Evolutionary conservation across 1,140 invertebrate genomes (phyloP).

Genomic region (Sitobion miscanthi): DNA sequence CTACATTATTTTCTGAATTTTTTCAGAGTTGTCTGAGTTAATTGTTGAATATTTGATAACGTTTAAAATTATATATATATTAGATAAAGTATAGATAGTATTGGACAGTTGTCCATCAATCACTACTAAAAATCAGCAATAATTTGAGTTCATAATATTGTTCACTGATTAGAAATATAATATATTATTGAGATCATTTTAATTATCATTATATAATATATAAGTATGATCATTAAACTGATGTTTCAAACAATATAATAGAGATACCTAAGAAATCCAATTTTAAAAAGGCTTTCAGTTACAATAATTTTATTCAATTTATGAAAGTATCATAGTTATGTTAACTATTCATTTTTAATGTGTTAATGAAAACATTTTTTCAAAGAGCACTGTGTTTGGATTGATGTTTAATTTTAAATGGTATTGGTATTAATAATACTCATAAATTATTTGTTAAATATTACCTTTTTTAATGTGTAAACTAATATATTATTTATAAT

Average conservation of each 20-base stretch:
- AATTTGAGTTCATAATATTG: constrained; percentile 3
- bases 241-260: not conserved
- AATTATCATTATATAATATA: constrained; percentile 3
- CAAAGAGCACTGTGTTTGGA: not conserved
- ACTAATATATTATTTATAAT: constrained; percentile 23
- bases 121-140: not conserved
- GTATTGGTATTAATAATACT: constrained; percentile 20
- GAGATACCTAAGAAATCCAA: not conserved
- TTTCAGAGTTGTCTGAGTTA: not conserved
- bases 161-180: not conserved
- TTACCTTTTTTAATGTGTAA: not conserved
- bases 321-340: not conserved
- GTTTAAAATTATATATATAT: not conserved
- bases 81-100: not conserved
- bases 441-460: not conserved
- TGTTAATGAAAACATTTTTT: constrained; percentile 8
- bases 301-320: not conserved
- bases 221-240: not conserved
- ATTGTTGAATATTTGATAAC: not conserved
- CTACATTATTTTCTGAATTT: not conserved
- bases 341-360: not conserved
- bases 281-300: not conserved
- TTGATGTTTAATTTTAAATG: not conserved
- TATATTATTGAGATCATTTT: not conserved
- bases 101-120: not conserved